Evolutionary conservation across 30 jellyfish, hydroid and myxozoan species (phyloP), one percentile per base, ranked within the genome.

Genomic region (Hydra vulgaris): DNA sequence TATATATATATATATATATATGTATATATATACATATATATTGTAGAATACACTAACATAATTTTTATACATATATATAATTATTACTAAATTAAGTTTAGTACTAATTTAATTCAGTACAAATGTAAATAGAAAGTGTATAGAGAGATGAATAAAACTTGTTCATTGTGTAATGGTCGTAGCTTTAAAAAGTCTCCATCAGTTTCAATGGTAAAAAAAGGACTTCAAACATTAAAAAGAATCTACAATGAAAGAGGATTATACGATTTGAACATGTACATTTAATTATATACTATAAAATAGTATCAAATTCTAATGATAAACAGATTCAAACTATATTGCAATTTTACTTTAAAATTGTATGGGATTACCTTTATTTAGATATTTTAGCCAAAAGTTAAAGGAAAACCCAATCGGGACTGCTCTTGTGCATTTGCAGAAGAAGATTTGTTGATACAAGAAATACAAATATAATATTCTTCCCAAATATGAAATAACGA

Each of bases 351-450:
- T 3, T 40, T 3, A 40, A 40, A 40, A 40, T 40, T 40, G 61
- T n/a, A 16, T 56, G 71, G 17, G n/a, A 56, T 69, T 21, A 19
- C 15, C 27, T 24, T 69, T 15, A 19, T 69, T 69, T 19, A 69
- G 76, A 69, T 19, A 1, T 69, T 69, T 69, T 69, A 15, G 71
- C 22, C 66, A 20, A 74, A 40, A 25, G 24, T 24, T 23, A 24
- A 19, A 21, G 8, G 21, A 25, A 25, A 67, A 23, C 23, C 84
- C 84, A 12, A 69, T 79, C 40, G 84, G 84, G 40, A 66, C 70
- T 66, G 68, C 72, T 7, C 71, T 61, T 24, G 87, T 79, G 20
- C 87, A 66, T 24, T 17, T 79, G 87, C 66, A 26, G 87, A 27
- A 66, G 83, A 79, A 69, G 68, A 21, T 79, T n/a, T n/a, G n/a